Evolutionary conservation across 2,113 vertebrate genomes (phyloP), one percentile per base, ranked within the genome.

Genomic region (Atractosteus spatula): DNA sequence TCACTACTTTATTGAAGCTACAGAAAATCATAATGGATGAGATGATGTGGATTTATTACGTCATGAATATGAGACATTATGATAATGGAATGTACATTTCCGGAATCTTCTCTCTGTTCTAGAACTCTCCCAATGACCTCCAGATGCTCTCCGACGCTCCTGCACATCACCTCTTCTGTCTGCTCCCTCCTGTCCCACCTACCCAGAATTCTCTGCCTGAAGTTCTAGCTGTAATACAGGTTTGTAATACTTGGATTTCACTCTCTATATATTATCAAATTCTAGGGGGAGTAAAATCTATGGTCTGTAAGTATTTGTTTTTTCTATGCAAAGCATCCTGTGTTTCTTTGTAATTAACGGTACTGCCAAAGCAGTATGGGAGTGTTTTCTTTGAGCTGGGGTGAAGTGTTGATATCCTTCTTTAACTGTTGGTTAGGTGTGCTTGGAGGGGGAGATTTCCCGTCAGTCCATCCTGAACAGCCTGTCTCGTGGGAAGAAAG

Each of bases 81-180:
- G 29, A 29, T 29, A 29, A 29, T 29, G 29, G 29, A 29, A 29
- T 29, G 29, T 29, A 29, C 29, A 29, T 29, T 29, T 29, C 29
- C 29, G 1, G 47, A 7, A 68, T 73, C 44, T 62, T 70, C 65
- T 75, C 73, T 11, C 72, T 2, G 5, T 63, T 81, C 3, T 84
- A 99, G 96, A 99, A 99, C 85, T 97, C 97, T 0, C 97, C 97
- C 54, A 99, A 96, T 8, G 97, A 99, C 69, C 94, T 99, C 44
- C 97, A 99, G 92, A 89, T 99, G 95, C 90, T 99, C 41, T 99
- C 97, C 0, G 97, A 99, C 43, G 97, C 97, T 1, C 97, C 97
- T 0, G 97, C 97, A 66, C 97, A 99, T 84, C 97, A 97, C 68
- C 94, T 99, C 54, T 99, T 99, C 82, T 99, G 97, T 80, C 94